Base-by-base conservation (phyloP, 2,113 vertebrate genomes). In the Oceanodroma tethys region DNA sequence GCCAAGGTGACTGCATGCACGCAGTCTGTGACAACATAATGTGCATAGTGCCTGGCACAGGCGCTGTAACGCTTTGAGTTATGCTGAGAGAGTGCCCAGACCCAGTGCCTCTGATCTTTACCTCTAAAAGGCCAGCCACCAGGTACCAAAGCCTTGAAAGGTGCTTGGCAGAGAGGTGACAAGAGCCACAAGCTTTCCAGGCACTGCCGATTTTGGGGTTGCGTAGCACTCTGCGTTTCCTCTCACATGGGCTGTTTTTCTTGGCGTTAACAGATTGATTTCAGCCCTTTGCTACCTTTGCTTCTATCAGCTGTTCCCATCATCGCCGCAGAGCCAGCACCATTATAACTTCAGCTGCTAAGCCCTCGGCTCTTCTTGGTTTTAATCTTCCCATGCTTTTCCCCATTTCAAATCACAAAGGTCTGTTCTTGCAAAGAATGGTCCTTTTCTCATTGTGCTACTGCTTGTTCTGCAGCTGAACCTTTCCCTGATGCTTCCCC, bases 381-480 rank as follows among this genome's bases (percentile, higher is more conserved):
- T 89, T 82, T 70, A 79, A 75, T 85, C 19, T 67, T 65, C 30
- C 81, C 48, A 17, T 58, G n/a, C 48, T 73, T 88, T 81, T 56
- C 68, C 53, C 16, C 3, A 2, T 66, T 91, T 80, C 78, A 86
- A 74, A 60, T 53, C 76, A 45, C 81, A 62, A 62, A 87, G 38
- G 52, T 79, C 59, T 1, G 0, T 76, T 62, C 45, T 52, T 2
- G 0, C 1, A 7, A 76, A 70, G 93, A 92, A 59, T 0, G 3
- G 15, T 52, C 58, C 79, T 79, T 59, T 85, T 36, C 63, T 89
- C 88, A 29, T 40, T 53, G 60, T 17, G 23, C 42, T 59, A 4
- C 85, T 58, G 58, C 73, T 88, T 68, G n/a, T 81, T 92, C 76
- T 74, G 86, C 73, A 80, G 68, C 84, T 72, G 72, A 91, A 38